phyloP scores from a whole-genome alignment of 2,113 vertebrate species.

The Anolis carolinensis region DNA sequence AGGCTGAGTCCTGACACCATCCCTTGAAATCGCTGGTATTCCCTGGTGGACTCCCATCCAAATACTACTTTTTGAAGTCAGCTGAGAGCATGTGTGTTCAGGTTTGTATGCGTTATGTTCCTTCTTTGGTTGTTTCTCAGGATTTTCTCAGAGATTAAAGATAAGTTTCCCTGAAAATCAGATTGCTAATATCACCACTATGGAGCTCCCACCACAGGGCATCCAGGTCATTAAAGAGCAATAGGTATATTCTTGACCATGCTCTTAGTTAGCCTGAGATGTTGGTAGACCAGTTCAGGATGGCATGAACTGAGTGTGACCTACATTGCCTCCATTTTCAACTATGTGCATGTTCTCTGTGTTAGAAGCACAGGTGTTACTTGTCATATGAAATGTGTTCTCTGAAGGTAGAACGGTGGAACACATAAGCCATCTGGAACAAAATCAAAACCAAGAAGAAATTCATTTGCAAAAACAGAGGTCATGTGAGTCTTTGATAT shows the following conservation, averaged over 20 bases:
- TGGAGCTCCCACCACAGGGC: background rate
- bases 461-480: background rate
- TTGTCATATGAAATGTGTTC: background rate
- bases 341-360: background rate
- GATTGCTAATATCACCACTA: background rate
- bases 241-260: background rate
- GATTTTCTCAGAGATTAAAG: background rate
- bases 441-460: background rate
- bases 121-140: background rate
- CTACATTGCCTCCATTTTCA: background rate
- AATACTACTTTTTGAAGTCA: background rate
- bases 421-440: background rate
- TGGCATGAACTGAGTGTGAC: background rate
- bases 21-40: too few species aligned
- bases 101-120: too few species aligned
- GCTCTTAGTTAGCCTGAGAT: background rate
- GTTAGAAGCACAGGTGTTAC: background rate
- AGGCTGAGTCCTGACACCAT: too few species aligned
- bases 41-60: too few species aligned
- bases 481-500: conserved; percentile 46
- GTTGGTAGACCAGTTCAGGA: background rate
- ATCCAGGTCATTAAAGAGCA: background rate
- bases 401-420: background rate
- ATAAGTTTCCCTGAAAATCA: background rate
- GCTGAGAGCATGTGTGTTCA: background rate